Base-by-base conservation (phyloP, 2,888 invertebrate genomes). In the Calliopum simillimum region DNA sequence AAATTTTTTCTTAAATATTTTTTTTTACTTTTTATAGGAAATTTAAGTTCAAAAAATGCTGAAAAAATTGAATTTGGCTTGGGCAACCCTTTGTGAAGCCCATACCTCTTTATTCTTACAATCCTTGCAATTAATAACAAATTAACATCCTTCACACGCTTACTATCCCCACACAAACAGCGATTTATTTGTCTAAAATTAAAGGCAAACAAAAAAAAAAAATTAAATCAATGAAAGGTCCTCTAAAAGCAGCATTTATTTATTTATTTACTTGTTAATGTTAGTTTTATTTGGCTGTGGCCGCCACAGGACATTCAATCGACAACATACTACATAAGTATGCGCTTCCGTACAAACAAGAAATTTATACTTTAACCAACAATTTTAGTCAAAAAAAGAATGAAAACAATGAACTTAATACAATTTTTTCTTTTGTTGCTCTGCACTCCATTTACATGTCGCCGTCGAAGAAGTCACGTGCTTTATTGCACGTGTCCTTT, bases 401-500 rank as follows among this genome's bases (percentile, higher is more conserved):
- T n/a, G 14, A 44, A 46, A 46, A 4, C 61, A 43, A 19, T 19
- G 61, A 11, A 13, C 33, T 33, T 33, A 33, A 33, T 33, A 33
- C 33, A 33, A 33, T 58, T 21, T 59, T 59, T 12, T 19, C 65
- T 21, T 14, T 33, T 33, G 33, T 33, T 33, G 8, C 33, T 8
- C 21, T 23, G 14, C 19, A n/a, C 21, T 53, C 56, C 62, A 55
- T 67, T 67, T 70, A 69, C 68, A 70, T 68, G 70, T 55, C 68
- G 46, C 43, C 55, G 12, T 69, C 76, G 76, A 4, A 5, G 33
- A 75, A 78, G 85, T 78, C 84, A 85, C 84, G 84, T 84, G 84
- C 80, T 81, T 77, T 75, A 76, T 70, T 79, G 79, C 84, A 84
- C 84, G 84, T 85, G 84, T 81, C 84, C 79, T 82, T 82, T 85